A percentile compares a stretch with the other conserved stretches of the same genome.
Conservation (phyloP, 2,797 vertebrate genomes). For the Trachurus trachurus region DNA sequence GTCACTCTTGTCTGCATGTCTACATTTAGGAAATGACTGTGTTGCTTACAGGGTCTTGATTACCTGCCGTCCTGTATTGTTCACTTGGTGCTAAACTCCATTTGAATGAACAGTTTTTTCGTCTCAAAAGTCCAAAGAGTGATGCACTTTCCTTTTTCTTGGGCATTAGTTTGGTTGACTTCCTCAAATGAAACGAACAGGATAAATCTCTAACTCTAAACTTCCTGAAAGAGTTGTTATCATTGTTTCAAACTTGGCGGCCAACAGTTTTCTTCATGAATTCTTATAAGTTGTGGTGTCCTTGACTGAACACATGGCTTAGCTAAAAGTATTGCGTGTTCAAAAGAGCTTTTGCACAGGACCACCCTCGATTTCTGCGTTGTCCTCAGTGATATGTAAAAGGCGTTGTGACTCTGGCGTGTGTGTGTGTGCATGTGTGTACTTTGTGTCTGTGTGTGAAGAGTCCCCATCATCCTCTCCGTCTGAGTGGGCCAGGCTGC, state of each 20-base stretch:
- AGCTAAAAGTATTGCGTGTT: constrained; percentile 1
- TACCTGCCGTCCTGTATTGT: not conserved
- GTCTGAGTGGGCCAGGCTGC: constrained; percentile 20
- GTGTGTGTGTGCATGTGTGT: not conserved
- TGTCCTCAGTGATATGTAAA: constrained; percentile 13
- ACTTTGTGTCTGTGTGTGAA: not conserved
- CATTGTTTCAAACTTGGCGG: constrained; percentile 12
- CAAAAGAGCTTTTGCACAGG: constrained; percentile 7
- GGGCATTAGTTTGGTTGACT: not conserved
- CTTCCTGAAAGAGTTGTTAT: not conserved
- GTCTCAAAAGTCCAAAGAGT: not conserved
- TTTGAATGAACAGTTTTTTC: not conserved
- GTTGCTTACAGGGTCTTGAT: no score
- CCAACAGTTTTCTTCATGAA: not conserved
- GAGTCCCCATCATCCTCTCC: constrained; percentile 25
- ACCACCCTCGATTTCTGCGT: not conserved
- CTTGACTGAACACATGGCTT: not conserved
- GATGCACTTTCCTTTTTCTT: constrained; percentile 2
- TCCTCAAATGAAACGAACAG: not conserved
- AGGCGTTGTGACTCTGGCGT: not conserved
- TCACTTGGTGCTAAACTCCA: not conserved
- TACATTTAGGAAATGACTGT: not conserved
- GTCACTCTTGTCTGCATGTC: not conserved
- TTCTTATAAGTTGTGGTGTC: not conserved
- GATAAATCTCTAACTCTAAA: constrained; percentile 6